Conservation (phyloP, 2,797 vertebrate genomes). For the Chlorospingus flavigularis region DNA sequence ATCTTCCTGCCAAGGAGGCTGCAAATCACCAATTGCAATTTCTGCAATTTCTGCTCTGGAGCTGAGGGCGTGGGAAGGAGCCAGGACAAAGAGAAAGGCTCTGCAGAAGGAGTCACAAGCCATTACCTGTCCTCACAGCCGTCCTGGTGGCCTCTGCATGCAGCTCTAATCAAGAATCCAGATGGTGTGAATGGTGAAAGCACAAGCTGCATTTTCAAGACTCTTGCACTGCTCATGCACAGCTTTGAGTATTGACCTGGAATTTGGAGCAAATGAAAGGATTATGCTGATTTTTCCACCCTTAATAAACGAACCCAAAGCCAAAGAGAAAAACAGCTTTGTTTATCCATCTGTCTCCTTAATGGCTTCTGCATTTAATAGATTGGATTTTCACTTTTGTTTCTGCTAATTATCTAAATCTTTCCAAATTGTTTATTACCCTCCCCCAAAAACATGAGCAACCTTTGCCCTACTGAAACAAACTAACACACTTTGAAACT, state of each 20-base stretch:
- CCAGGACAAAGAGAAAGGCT: background rate
- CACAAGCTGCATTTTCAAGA: background rate
- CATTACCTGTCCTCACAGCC: background rate
- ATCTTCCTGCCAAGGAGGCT: background rate
- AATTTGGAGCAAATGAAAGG: background rate
- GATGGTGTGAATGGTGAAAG: background rate
- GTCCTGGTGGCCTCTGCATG: background rate
- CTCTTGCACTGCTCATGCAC: background rate
- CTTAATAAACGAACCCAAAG: slow-evolving; percentile 10
- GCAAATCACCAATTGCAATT: background rate
- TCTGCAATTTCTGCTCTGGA: background rate
- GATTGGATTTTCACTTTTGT: slow-evolving; percentile 40
- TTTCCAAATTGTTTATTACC: slow-evolving; percentile 39
- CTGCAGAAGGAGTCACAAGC: background rate
- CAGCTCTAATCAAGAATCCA: background rate
- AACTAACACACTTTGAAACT: background rate
- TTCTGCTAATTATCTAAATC: slow-evolving; percentile 45
- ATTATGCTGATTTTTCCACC: background rate
- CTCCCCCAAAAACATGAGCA: background rate
- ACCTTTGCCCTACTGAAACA: background rate
- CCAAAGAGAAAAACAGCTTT: slow-evolving; percentile 24
- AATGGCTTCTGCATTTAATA: slow-evolving; percentile 30
- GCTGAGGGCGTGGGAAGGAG: background rate
- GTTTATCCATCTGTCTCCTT: slow-evolving; percentile 50
- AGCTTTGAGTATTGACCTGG: background rate